phyloP scores from a whole-genome alignment of 2,888 invertebrate species.

The Drosophila yooni region DNA sequence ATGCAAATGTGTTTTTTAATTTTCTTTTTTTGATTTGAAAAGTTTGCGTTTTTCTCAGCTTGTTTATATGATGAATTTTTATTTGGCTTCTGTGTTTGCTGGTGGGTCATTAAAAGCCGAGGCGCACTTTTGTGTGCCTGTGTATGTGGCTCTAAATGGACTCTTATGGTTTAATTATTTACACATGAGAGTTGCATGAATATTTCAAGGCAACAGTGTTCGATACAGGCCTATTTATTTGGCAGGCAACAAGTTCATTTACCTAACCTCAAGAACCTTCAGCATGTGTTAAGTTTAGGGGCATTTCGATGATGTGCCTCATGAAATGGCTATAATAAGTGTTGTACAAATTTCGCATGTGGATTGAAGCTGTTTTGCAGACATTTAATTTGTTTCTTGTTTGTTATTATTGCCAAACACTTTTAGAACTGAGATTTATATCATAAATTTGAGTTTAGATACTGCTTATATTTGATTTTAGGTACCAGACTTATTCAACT shows the following conservation, averaged over 20 bases:
- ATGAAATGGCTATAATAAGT: background rate
- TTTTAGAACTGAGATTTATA: background rate
- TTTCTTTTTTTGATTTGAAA: background rate
- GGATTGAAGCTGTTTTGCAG: background rate
- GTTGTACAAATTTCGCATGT: background rate
- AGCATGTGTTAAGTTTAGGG: conserved; percentile 18
- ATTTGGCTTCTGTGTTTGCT: conserved; percentile 3
- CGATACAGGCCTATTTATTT: conserved; percentile 49
- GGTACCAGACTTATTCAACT: background rate
- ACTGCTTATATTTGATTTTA: background rate
- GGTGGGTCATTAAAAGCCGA: background rate
- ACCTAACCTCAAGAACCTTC: conserved; percentile 43
- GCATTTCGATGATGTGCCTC: background rate
- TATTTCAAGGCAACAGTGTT: conserved; percentile 56
- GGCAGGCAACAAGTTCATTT: conserved; percentile 64
- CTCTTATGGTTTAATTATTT: conserved; percentile 68
- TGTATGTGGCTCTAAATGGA: conserved; percentile 28
- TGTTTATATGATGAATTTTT: conserved; percentile 13
- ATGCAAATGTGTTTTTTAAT: background rate
- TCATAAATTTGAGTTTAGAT: background rate
- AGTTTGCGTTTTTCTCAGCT: background rate
- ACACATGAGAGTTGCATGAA: conserved; percentile 61
- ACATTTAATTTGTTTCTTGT: background rate
- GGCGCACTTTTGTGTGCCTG: conserved; percentile 30
- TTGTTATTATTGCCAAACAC: background rate